phyloP scores from a whole-genome alignment of 1,140 invertebrate genomes.

The Eriosoma lanigerum region DNA sequence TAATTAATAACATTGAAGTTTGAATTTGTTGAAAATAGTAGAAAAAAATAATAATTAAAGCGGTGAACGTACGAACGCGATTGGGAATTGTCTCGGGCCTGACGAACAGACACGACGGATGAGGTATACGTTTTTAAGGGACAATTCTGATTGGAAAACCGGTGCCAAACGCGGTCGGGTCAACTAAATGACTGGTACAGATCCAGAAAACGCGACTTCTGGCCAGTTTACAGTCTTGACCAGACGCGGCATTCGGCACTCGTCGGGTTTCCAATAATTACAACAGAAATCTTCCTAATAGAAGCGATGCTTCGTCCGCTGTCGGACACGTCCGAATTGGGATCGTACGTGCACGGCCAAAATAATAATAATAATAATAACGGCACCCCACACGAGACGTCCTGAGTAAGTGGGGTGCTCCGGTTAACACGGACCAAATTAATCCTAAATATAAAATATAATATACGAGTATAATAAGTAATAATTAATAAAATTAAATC shows the following conservation, averaged over 20 bases:
- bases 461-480: conserved; percentile 26
- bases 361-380: conserved; percentile 31
- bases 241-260: background rate
- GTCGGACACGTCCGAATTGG: background rate
- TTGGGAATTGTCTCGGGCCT: no score
- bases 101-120: no score
- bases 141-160: background rate
- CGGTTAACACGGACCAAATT: conserved; percentile 46
- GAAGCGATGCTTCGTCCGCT: background rate
- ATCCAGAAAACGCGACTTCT: conserved; percentile 47
- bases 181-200: background rate
- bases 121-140: no score
- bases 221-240: conserved; percentile 2
- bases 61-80: background rate
- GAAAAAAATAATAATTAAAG: conserved; percentile 19
- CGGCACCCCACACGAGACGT: background rate
- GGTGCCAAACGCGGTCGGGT: background rate
- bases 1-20: conserved; percentile 36
- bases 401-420: background rate
- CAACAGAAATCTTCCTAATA: background rate
- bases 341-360: background rate
- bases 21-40: conserved; percentile 4
- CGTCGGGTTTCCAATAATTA: background rate
- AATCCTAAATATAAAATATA: conserved; percentile 32
- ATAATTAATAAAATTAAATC: conserved; percentile 40